These are phyloP conservation scores for Tetraodon nigroviridis DNA, from an alignment of 2,113 vertebrate species.

Conservation along the genomic window DNA sequence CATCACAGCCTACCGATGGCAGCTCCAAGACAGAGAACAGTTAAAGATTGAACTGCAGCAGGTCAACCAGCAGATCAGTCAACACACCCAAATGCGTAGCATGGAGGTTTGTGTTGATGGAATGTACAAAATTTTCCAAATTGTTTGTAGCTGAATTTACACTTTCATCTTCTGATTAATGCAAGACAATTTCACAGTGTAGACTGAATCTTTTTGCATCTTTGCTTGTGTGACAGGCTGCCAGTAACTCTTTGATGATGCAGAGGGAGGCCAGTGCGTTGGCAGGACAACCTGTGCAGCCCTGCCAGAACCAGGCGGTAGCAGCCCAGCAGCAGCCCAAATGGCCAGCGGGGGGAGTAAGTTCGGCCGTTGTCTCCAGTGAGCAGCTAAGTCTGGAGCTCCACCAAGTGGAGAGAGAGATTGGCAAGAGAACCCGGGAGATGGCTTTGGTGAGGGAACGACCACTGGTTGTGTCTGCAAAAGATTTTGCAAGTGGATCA, in stretches of 20 bases:
- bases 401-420: constrained; percentile 95
- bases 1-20: constrained; percentile 76
- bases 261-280: constrained; percentile 86
- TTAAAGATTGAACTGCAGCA: constrained; percentile 95
- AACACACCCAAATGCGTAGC: constrained; percentile 89
- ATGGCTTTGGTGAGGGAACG: constrained; percentile 84
- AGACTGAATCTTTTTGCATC: constrained; percentile 18
- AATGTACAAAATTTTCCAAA: background rate
- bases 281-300: constrained; percentile 72
- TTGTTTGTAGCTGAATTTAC: too few relatives aligned
- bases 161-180: background rate
- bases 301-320: constrained; percentile 56
- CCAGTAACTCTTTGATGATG: constrained; percentile 86
- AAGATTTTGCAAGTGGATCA: too few relatives aligned
- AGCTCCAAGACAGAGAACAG: constrained; percentile 84
- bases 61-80: constrained; percentile 95
- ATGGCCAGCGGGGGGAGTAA: constrained; percentile 83
- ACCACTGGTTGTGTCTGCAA: too few relatives aligned
- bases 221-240: constrained; percentile 76
- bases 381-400: constrained; percentile 95
- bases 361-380: constrained; percentile 76
- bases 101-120: constrained; percentile 78
- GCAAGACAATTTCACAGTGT: constrained; percentile 7
- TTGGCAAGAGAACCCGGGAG: constrained; percentile 92
- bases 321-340: constrained; percentile 75